A percentile compares a stretch with the other conserved stretches of the same genome.
Conservation (phyloP, 2,797 vertebrate genomes). For the Notolepis coatsorum region DNA sequence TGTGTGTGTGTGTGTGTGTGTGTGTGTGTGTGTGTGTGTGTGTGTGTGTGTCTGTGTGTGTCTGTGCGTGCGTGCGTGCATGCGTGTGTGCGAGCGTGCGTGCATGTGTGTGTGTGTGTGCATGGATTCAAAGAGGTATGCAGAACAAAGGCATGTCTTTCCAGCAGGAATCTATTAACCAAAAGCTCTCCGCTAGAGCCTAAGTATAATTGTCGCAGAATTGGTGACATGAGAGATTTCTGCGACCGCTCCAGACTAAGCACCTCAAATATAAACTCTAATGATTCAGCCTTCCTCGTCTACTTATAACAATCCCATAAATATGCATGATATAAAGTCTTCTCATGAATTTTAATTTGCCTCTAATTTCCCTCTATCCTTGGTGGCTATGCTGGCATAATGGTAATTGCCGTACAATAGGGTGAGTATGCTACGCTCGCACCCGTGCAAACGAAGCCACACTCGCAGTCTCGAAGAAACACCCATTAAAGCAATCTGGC, state of each 20-base stretch:
- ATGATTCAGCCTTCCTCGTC: constrained; percentile 30
- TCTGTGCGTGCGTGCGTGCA: background rate
- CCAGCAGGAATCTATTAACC: constrained; percentile 22
- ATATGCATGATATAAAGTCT: constrained; percentile 58
- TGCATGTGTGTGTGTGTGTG: background rate
- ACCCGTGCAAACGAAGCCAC: background rate
- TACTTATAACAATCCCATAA: constrained; percentile 42
- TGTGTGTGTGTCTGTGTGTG: background rate
- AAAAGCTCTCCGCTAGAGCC: constrained; percentile 22
- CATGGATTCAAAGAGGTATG: background rate
- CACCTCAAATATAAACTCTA: constrained; percentile 40
- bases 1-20: background rate
- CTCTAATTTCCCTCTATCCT: constrained; percentile 55
- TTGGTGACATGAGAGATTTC: constrained; percentile 34
- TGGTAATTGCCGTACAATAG: constrained; percentile 39
- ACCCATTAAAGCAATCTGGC: background rate
- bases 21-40: background rate
- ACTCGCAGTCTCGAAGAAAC: background rate
- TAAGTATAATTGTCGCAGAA: constrained; percentile 35
- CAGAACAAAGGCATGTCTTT: background rate
- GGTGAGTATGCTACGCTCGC: too few relatives aligned
- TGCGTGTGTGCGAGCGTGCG: background rate
- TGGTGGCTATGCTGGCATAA: constrained; percentile 31
- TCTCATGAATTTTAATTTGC: constrained; percentile 66
- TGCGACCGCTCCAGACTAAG: constrained; percentile 25